Evolutionary conservation across 2,113 vertebrate genomes (phyloP), one percentile per base, ranked within the genome.

Genomic region (Nesogale talazaci): DNA sequence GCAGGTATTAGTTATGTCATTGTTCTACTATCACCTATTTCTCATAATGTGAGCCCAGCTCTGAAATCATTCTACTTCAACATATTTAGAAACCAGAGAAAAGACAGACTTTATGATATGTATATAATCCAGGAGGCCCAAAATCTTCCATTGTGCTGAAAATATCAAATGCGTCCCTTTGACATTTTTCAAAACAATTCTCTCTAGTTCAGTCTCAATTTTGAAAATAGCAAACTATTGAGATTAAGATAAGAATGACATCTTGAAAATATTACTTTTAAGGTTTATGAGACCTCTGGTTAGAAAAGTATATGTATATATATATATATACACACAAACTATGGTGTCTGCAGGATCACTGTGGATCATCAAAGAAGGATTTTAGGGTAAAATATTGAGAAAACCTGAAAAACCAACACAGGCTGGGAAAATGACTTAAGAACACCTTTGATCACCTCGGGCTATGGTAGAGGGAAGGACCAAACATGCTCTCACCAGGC

Each of bases 31-130:
- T 84, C 74, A 63, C 34, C 27, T 89, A 6, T 59, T 29, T 92
- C 12, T 94, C 59, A n/a, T 19, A 72, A 88, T 75, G 11, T 81
- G 15, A 92, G 36, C 12, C 59, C 15, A 36, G 59, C 63, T 88
- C 72, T 86, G 77, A 89, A 76, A 89, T 86, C 80, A 76, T 65
- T 11, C n/a, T 52, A 27, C 40, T 79, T 87, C 91, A 87, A 85
- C 85, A 74, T 85, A 87, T 75, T 59, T 91, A 82, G 63, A 86
- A 86, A 89, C 10, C 36, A 85, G 34, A 16, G 83, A 59, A 87
- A 84, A 27, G 7, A 29, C 29, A 81, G 76, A 81, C 3, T 63
- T 70, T 42, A 89, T 17, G 38, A 75, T 29, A 42, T 74, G 84
- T 42, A 19, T 75, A 29, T 74, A 15, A 63, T 81, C 34, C 1